phyloP scores from a whole-genome alignment of 1,140 invertebrate species.

The Muscidifurax raptorellus region DNA sequence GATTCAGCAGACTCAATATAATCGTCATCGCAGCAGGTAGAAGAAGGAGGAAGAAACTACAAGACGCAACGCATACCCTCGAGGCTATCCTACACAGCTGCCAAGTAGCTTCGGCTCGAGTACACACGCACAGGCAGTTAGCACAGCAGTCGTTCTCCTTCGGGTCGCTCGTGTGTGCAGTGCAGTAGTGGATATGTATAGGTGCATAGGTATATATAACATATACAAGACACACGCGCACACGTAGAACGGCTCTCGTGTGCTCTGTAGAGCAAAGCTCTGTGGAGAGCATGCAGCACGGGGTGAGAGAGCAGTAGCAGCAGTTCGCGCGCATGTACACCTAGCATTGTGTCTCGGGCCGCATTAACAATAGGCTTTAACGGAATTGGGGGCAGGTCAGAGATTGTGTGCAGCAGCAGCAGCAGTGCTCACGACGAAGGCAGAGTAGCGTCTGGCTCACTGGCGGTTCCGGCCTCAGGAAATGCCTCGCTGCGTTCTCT shows the following conservation, averaged over 20 bases:
- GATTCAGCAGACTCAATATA: not conserved
- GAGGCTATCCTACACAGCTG: too few species aligned
- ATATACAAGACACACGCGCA: not conserved
- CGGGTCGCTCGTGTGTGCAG: too few species aligned
- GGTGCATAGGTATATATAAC: too few species aligned
- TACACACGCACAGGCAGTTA: too few species aligned
- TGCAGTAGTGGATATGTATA: too few species aligned
- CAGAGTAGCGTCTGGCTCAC: too few species aligned
- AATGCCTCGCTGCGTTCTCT: slow-evolving; percentile 35
- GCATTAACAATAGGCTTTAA: slow-evolving; percentile 31
- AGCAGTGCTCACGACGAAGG: not conserved
- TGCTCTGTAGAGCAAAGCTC: too few species aligned
- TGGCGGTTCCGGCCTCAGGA: not conserved
- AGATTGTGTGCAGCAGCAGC: not conserved
- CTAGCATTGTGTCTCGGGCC: slow-evolving; percentile 30
- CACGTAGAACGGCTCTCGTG: not conserved
- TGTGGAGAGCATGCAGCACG: not conserved
- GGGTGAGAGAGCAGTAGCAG: not conserved
- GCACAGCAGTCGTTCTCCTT: too few species aligned
- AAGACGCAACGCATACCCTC: not conserved
- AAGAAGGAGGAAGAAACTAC: not conserved
- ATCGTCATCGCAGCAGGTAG: not conserved
- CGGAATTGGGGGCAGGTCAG: slow-evolving; percentile 33
- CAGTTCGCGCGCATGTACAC: not conserved
- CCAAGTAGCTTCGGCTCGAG: too few species aligned